Conservation (phyloP, 2,797 vertebrate genomes). For the Pteropus rufus region DNA sequence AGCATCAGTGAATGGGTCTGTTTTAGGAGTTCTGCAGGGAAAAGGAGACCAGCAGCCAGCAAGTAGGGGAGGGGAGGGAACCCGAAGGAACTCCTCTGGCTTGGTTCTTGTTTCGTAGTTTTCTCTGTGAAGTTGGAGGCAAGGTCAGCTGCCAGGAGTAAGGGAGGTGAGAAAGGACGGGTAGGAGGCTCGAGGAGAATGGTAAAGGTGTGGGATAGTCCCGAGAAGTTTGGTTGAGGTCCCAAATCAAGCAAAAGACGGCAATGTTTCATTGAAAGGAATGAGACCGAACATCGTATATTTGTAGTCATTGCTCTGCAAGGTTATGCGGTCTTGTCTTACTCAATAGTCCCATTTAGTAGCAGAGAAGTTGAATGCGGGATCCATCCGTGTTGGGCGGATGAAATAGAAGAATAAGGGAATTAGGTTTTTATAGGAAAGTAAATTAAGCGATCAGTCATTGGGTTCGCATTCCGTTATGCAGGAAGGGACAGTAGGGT, state of each 20-base stretch:
- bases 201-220: background rate
- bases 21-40: background rate
- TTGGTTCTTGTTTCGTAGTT: background rate
- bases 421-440: background rate
- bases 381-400: background rate
- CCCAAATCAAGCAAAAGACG: background rate
- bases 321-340: background rate
- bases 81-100: background rate
- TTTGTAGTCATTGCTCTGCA: background rate
- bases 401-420: background rate
- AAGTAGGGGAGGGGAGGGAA: background rate
- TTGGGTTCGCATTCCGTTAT: background rate
- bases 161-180: background rate
- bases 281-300: background rate
- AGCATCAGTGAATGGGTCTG: background rate
- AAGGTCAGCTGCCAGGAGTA: background rate
- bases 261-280: background rate
- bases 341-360: background rate
- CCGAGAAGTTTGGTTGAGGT: background rate
- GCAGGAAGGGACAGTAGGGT: background rate
- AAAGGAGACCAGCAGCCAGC: background rate
- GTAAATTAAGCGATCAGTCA: background rate
- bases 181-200: too few species aligned
- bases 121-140: background rate
- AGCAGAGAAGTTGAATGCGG: background rate